Evolutionary conservation across 2,888 invertebrate species (phyloP).

Genomic region (Drosophila greeni): DNA sequence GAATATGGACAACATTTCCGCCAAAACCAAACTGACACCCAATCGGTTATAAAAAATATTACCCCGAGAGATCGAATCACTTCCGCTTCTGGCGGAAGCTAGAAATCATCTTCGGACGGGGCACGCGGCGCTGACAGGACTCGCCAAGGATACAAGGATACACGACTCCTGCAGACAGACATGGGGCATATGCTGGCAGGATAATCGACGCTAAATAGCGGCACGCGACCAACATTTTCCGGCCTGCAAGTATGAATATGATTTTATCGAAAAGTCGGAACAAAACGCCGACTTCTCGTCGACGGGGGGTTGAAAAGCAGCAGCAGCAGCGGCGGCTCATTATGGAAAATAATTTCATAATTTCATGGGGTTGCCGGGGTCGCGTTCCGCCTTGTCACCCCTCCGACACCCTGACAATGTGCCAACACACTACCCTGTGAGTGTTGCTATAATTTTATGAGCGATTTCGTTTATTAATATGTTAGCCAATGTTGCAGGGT

Average conservation of each 20-base stretch:
- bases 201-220: conserved; percentile 79
- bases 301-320: conserved; percentile 20
- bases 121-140: conserved; percentile 43
- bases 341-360: conserved; percentile 79
- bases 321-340: conserved; percentile 54
- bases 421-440: too few species aligned
- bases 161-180: conserved; percentile 34
- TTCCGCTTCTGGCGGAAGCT: conserved; percentile 35
- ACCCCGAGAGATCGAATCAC: conserved; percentile 21
- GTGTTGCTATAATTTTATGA: conserved; percentile 76
- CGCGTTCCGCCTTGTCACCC: conserved; percentile 25
- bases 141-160: conserved; percentile 21
- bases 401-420: conserved; percentile 50
- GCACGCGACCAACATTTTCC: conserved; percentile 76
- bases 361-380: conserved; percentile 74
- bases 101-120: conserved; percentile 37
- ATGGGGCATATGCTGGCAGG: conserved; percentile 71
- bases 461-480: conserved; percentile 74
- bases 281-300: conserved; percentile 71
- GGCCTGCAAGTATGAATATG: conserved; percentile 55
- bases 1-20: conserved; percentile 29
- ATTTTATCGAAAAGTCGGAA: conserved; percentile 51
- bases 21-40: conserved; percentile 35
- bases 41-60: conserved; percentile 6
- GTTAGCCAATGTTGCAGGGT: conserved; percentile 57